Conservation (phyloP, 1,140 invertebrate species). For the Atopsyche davidsoni region DNA sequence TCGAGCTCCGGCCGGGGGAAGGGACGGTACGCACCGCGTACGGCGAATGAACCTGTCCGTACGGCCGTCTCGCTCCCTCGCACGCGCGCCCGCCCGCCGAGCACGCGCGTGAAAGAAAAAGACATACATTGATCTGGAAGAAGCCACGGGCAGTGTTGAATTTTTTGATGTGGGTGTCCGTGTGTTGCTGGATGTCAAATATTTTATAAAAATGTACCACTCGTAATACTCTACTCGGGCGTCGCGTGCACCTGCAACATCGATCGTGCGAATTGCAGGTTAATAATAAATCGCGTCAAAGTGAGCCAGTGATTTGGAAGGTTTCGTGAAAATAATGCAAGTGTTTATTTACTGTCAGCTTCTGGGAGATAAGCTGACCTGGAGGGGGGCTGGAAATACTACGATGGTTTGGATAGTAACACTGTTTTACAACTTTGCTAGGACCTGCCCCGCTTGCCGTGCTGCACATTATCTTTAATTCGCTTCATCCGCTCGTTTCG, state of each 20-base stretch:
- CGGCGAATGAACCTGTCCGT: conserved; percentile 12
- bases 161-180: conserved; percentile 49
- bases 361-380: conserved; percentile 42
- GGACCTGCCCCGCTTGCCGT: conserved; percentile 13
- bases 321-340: conserved; percentile 15
- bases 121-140: conserved; percentile 47
- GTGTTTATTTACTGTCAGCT: conserved; percentile 27
- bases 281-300: conserved; percentile 6
- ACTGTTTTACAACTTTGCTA: conserved; percentile 45
- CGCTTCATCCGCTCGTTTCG: conserved; percentile 17
- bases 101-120: conserved; percentile 43
- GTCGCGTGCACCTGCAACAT: conserved; percentile 6
- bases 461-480: conserved; percentile 21
- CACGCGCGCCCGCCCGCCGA: conserved; percentile 1
- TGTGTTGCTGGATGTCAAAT: conserved; percentile 48
- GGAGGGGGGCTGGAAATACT: conserved; percentile 49
- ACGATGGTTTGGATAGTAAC: conserved; percentile 46
- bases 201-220: conserved; percentile 33
- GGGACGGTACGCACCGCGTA: conserved; percentile 46
- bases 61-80: conserved; percentile 18
- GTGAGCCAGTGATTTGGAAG: conserved; percentile 7
- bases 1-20: conserved; percentile 39
- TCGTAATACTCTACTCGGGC: conserved; percentile 9
- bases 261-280: conserved; percentile 1
- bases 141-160: conserved; percentile 48